phyloP scores from a whole-genome alignment of 92 coral and sea anemone genomes.

The Actinernus sp. region DNA sequence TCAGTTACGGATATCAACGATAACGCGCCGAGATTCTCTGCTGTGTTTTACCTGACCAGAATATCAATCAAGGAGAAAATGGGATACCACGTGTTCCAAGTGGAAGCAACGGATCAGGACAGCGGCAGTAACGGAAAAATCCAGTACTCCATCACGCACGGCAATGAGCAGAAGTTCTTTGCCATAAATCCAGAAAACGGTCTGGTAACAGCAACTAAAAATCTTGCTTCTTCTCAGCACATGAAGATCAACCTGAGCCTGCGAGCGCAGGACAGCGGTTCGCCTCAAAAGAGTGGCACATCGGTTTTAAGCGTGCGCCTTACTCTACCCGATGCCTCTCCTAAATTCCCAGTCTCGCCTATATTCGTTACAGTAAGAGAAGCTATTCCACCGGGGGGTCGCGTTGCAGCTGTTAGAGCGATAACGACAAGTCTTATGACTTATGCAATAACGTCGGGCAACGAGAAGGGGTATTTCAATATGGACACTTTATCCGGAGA shows the following conservation, averaged over 20 bases:
- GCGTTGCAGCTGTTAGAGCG: conserved; percentile 57
- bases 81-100: conserved; percentile 63
- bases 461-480: conserved; percentile 53
- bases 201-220: conserved; percentile 51
- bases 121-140: conserved; percentile 54
- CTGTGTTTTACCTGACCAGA: conserved; percentile 48
- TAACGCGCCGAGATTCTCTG: conserved; percentile 77
- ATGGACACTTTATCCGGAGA: conserved; percentile 77
- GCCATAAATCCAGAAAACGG: conserved; percentile 68
- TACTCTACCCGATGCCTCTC: conserved; percentile 56
- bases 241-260: conserved; percentile 47
- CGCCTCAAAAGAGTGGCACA: conserved; percentile 26
- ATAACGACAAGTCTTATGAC: conserved; percentile 56
- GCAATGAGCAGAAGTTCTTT: conserved; percentile 69
- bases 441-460: conserved; percentile 66
- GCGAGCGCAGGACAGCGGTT: conserved; percentile 50
- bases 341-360: conserved; percentile 61
- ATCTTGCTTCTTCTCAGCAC: conserved; percentile 29
- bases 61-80: conserved; percentile 57
- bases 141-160: conserved; percentile 50
- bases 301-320: conserved; percentile 51
- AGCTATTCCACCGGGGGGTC: conserved; percentile 65
- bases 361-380: conserved; percentile 52
- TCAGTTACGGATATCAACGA: conserved; percentile 86
- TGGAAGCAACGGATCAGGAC: conserved; percentile 83